These are phyloP conservation scores for Dicentrarchus labrax DNA, from an alignment of 2,113 vertebrate genomes.

Conservation along the genomic window DNA sequence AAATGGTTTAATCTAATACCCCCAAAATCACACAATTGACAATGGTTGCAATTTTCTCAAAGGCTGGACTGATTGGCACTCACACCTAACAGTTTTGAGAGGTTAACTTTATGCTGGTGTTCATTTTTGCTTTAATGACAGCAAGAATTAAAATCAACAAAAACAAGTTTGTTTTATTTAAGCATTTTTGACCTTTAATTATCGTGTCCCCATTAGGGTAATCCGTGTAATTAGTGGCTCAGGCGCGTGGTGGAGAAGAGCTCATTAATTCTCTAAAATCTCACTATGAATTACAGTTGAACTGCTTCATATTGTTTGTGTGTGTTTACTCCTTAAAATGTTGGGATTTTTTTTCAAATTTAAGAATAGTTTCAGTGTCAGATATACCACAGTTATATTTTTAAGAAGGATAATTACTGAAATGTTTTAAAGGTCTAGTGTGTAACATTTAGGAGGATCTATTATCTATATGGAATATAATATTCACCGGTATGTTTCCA, in stretches of 20 bases:
- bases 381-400: slow-evolving; percentile 10
- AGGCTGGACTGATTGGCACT: not conserved
- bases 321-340: slow-evolving; percentile 32
- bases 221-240: slow-evolving; percentile 60
- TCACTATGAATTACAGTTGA: slow-evolving; percentile 34
- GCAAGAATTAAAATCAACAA: slow-evolving; percentile 2
- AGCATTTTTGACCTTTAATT: slow-evolving; percentile 59
- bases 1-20: not conserved
- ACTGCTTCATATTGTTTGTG: slow-evolving; percentile 34
- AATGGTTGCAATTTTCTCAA: not conserved
- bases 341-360: not conserved
- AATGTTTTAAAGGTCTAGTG: not conserved
- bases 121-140: slow-evolving; percentile 22
- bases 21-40: not conserved
- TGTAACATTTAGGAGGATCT: no score
- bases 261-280: slow-evolving; percentile 63
- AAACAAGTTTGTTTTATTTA: slow-evolving; percentile 49
- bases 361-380: not conserved
- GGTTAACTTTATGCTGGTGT: not conserved
- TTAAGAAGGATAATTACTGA: not conserved
- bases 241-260: slow-evolving; percentile 33
- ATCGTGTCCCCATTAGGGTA: slow-evolving; percentile 53
- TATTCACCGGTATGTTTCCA: no score
- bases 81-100: not conserved
- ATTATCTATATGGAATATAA: no score